A percentile compares a stretch with the other conserved stretches of the same genome.
Conservation (phyloP, 2,113 vertebrate genomes). For the Heteronetta atricapilla region DNA sequence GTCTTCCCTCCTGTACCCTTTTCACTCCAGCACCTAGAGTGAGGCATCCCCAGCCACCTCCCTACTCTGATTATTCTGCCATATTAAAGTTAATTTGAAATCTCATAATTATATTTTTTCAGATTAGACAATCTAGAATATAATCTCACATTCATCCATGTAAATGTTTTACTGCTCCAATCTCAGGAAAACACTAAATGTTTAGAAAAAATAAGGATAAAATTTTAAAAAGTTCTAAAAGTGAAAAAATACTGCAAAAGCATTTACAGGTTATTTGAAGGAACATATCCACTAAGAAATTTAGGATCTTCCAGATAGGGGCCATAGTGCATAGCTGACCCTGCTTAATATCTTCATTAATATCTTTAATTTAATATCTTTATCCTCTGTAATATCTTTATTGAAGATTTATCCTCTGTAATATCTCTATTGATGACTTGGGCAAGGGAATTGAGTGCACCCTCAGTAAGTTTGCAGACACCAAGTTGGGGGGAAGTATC, state of each 20-base stretch:
- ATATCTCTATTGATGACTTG: too few species aligned
- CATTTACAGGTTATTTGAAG: not conserved
- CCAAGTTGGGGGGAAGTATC: too few species aligned
- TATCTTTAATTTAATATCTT: too few species aligned
- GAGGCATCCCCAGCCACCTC: not conserved
- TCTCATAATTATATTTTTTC: not conserved
- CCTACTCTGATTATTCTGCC: not conserved
- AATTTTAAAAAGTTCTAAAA: not conserved
- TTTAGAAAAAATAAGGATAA: not conserved
- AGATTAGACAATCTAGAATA: not conserved
- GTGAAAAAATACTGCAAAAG: not conserved
- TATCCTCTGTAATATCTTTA: too few species aligned
- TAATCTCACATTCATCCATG: not conserved
- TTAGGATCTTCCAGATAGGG: not conserved
- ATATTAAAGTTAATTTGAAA: not conserved
- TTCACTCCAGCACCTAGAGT: not conserved
- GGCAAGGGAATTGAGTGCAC: too few species aligned
- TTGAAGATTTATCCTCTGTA: too few species aligned
- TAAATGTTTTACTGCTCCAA: not conserved
- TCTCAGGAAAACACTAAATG: not conserved
- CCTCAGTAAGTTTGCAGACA: too few species aligned
- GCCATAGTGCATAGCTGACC: not conserved
- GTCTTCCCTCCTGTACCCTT: not conserved
- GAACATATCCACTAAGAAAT: not conserved
- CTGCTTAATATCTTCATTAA: too few species aligned